Evolutionary conservation across 1,140 invertebrate genomes (phyloP).

Genomic region (Caerostris extrusa): DNA sequence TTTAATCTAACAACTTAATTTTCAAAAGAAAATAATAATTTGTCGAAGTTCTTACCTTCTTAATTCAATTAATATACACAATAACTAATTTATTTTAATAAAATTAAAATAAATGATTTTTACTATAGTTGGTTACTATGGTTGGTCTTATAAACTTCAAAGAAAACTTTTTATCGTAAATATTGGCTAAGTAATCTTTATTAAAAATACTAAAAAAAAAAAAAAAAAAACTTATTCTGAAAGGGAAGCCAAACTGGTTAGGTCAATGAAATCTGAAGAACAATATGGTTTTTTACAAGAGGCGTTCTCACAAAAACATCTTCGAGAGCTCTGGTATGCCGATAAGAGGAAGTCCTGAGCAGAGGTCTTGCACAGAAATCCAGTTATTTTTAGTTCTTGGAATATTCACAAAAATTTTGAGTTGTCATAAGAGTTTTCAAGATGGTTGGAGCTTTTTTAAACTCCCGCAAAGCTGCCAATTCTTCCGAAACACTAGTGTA

Average conservation of each 20-base stretch:
- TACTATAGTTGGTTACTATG: no score
- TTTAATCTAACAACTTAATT: no score
- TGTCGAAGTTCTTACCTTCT: no score
- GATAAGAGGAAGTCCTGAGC: neutral
- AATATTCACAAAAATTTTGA: slow-evolving; percentile 42
- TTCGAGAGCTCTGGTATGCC: neutral
- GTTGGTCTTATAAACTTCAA: no score
- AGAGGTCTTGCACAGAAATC: neutral
- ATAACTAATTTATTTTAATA: no score
- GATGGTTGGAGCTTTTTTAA: neutral
- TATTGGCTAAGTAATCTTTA: no score
- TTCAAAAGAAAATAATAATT: no score
- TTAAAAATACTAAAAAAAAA: no score
- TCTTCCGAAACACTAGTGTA: neutral
- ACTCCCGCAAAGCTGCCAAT: neutral
- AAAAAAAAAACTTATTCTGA: no score
- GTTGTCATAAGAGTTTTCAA: slow-evolving; percentile 4
- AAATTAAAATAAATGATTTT: no score
- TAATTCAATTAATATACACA: no score
- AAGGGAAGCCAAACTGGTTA: neutral
- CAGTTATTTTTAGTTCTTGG: slow-evolving; percentile 5
- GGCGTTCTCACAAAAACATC: neutral
- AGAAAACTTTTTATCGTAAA: no score
- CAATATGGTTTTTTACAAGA: neutral
- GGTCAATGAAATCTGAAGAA: neutral